Percentiles rank a stretch among this genome's conserved stretches.
phyloP scores from a whole-genome alignment of 1,140 invertebrate genomes.

The Acromyrmex echinatior region DNA sequence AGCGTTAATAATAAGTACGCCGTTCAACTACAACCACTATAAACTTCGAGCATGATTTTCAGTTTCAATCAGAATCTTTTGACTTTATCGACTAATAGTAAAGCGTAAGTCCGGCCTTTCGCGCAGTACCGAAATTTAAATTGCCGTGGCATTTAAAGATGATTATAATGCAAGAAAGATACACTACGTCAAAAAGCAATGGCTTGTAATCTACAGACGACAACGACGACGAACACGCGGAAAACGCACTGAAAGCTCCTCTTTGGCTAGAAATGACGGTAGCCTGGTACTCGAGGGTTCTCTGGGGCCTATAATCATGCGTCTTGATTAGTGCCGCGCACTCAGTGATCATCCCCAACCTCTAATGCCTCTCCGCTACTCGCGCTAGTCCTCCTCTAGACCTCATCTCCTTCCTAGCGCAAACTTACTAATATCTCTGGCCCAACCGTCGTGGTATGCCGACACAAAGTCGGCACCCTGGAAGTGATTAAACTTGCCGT shows the following conservation, averaged over 20 bases:
- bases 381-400: conserved; percentile 79
- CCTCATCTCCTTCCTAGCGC: conserved; percentile 76
- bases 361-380: conserved; percentile 82
- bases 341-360: conserved; percentile 85
- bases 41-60: neutral
- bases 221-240: conserved; percentile 70
- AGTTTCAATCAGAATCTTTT: neutral
- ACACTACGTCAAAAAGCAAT: conserved; percentile 76
- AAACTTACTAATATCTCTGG: conserved; percentile 83
- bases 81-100: neutral
- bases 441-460: conserved; percentile 24
- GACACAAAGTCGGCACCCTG: conserved; percentile 30
- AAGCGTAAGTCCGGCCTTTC: neutral
- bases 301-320: conserved; percentile 86
- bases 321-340: conserved; percentile 85
- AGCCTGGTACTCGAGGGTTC: conserved; percentile 77
- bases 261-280: conserved; percentile 75
- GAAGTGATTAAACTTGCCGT: conserved; percentile 37
- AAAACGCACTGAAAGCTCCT: conserved; percentile 74
- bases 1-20: conserved; percentile 17
- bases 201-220: conserved; percentile 78
- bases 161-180: conserved; percentile 10
- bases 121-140: neutral
- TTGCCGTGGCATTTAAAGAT: neutral
- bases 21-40: neutral